Percentiles rank a stretch among this genome's conserved stretches.
Conservation (phyloP, 2,888 invertebrate species). For the Cosmia pyralina region DNA sequence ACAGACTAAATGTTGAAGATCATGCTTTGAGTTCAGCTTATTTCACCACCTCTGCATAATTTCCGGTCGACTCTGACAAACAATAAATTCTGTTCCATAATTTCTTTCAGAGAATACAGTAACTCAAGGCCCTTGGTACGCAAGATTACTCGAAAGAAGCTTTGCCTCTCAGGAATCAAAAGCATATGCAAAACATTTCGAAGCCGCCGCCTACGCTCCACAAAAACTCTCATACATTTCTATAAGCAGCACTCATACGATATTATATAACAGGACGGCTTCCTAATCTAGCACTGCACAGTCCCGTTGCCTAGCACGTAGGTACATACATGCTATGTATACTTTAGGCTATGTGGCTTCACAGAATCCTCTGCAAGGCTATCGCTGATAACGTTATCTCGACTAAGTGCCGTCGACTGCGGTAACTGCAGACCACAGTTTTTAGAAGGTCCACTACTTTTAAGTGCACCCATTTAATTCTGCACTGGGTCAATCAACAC, state of each 20-base stretch:
- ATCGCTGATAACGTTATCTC: slow-evolving; percentile 88
- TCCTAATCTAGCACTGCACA: slow-evolving; percentile 37
- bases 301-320: slow-evolving; percentile 36
- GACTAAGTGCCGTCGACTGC: slow-evolving; percentile 68
- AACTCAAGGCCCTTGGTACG: not conserved
- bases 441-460: slow-evolving; percentile 56
- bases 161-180: not conserved
- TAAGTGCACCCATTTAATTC: slow-evolving; percentile 1
- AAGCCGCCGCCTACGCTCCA: not conserved
- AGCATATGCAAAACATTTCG: not conserved
- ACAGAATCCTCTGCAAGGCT: slow-evolving; percentile 88
- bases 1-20: not conserved
- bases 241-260: slow-evolving; percentile 1
- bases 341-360: slow-evolving; percentile 68
- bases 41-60: not conserved
- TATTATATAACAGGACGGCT: slow-evolving; percentile 41
- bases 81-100: not conserved
- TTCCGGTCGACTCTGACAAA: not conserved
- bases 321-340: slow-evolving; percentile 46
- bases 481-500: not conserved
- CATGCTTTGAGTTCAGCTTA: too few relatives aligned
- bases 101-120: not conserved
- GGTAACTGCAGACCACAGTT: slow-evolving; percentile 64
- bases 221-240: slow-evolving; percentile 6
- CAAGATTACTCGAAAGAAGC: not conserved